Base-by-base conservation (phyloP, 2,888 invertebrate species). In the Spodoptera picta region DNA sequence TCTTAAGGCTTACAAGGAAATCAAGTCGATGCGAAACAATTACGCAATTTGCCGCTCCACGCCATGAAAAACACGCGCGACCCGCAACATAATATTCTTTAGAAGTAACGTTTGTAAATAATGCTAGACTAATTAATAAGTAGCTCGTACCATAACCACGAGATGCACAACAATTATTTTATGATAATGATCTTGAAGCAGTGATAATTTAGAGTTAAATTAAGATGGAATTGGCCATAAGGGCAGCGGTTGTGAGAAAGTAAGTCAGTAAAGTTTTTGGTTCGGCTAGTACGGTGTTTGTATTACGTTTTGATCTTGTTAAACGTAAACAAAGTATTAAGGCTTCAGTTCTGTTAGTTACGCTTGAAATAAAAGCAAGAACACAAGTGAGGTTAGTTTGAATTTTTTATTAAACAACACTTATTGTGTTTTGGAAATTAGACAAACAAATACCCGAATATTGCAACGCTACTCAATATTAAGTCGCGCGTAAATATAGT, bases 121-220 rank as follows among this genome's bases (percentile, higher is more conserved):
- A 41, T 51, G 53, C 53, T 67, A 64, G 12, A 66, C 57, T 71
- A 67, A 65, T 78, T 74, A 77, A 69, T 72, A 63, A 71, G 61
- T 62, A 54, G 67, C 47, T 53, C 65, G 60, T 68, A 58, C 52
- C 49, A 65, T 54, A 77, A 74, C 68, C 75, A 53, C 65, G 58
- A 58, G 60, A 75, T 60, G 61, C 62, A 66, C 60, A 49, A 63
- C 63, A 79, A 75, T 77, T 68, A 66, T 66, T 61, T 57, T 27
- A 3, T 62, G 77, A 79, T 77, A 48, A 50, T 24, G 19, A 77
- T 78, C 69, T 27, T 19, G 64, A 14, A 60, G 53, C 51, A 31
- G 60, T 65, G 68, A 77, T 69, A 73, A 63, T 77, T 79, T 24
- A 52, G 44, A 69, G 24, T 53, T 51, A 68, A 69, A 58, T 54